Evolutionary conservation across 2,888 invertebrate genomes (phyloP).

Genomic region (Macrophya annulata): DNA sequence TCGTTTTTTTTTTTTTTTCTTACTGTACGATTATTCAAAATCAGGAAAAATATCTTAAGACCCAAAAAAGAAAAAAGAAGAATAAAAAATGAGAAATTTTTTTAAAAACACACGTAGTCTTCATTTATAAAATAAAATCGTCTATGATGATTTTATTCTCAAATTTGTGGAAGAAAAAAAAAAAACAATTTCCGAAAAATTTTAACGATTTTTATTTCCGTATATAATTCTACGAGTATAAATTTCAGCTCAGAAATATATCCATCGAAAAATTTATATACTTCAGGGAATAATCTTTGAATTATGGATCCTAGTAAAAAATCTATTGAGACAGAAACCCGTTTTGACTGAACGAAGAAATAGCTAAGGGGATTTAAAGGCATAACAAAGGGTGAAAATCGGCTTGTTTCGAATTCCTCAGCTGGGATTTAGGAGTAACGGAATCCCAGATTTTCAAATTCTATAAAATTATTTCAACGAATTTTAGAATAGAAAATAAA

Average conservation of each 20-base stretch:
- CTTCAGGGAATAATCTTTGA: constrained; percentile 17
- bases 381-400: constrained; percentile 26
- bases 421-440: constrained; percentile 47
- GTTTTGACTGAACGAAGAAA: constrained; percentile 28
- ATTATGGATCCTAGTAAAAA: neutral
- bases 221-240: neutral
- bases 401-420: constrained; percentile 51
- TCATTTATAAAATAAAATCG: no score
- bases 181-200: neutral
- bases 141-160: no score
- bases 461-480: neutral
- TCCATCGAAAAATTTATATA: neutral
- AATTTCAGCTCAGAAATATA: neutral
- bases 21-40: neutral
- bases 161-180: neutral
- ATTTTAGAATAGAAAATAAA: neutral
- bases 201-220: neutral
- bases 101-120: no score
- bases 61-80: neutral
- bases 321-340: neutral
- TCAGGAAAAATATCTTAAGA: neutral
- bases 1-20: neutral
- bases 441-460: constrained; percentile 22
- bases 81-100: neutral
- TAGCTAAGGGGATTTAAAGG: constrained; percentile 20